Evolutionary conservation across 2,113 vertebrate species (phyloP).

Genomic region (Hippopotamus amphibius): DNA sequence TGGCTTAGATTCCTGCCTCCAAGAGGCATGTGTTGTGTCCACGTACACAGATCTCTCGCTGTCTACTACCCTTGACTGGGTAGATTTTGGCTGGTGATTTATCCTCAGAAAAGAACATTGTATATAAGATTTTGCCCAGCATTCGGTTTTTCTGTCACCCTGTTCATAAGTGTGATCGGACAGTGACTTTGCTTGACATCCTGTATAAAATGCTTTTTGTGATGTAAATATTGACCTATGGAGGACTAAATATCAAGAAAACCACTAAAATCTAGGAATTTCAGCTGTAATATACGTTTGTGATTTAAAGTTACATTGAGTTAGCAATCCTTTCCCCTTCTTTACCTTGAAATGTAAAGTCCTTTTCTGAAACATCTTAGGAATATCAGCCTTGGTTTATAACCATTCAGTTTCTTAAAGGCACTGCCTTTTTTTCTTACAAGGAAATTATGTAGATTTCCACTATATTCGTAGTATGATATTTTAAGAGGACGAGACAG

Average conservation of each 20-base stretch:
- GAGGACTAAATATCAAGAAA: constrained; percentile 2
- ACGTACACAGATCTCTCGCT: background rate
- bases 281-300: background rate
- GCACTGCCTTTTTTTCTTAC: background rate
- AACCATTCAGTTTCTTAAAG: background rate
- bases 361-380: constrained; percentile 1
- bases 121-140: background rate
- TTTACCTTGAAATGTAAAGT: constrained; percentile 26
- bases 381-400: background rate
- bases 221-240: background rate
- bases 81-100: background rate
- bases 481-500: constrained; percentile 7
- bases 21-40: background rate
- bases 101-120: background rate
- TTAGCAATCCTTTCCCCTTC: background rate
- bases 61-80: background rate
- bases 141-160: constrained; percentile 29
- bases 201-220: constrained; percentile 1
- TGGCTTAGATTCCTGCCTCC: background rate
- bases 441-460: constrained; percentile 1
- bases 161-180: background rate
- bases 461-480: background rate
- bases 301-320: background rate
- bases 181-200: constrained; percentile 34
- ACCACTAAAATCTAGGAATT: background rate